phyloP scores from a whole-genome alignment of 2,888 invertebrate species.

The Plebejus argus region DNA sequence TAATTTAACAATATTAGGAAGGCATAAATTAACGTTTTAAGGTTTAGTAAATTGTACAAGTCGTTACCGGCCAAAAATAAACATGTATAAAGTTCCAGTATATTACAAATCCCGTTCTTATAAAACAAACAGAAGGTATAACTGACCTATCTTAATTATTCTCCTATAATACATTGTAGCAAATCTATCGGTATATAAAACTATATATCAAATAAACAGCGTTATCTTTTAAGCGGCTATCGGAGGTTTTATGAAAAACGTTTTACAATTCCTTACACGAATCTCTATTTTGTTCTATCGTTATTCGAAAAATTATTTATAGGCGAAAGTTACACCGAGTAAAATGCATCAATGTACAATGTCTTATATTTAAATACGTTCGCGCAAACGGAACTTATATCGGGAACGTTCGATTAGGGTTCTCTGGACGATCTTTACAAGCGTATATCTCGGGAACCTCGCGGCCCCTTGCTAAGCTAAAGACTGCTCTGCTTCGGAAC shows the following conservation, averaged over 20 bases:
- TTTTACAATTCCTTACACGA: conserved; percentile 45
- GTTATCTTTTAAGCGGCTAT: conserved; percentile 42
- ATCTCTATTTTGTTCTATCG: conserved; percentile 47
- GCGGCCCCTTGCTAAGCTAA: conserved; percentile 62
- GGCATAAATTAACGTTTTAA: background rate
- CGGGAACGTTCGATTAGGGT: conserved; percentile 43
- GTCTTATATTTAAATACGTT: conserved; percentile 41
- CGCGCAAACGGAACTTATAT: conserved; percentile 42
- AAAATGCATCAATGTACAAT: conserved; percentile 43
- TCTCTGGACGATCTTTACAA: conserved; percentile 75
- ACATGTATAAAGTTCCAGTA: conserved; percentile 40
- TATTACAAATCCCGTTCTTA: conserved; percentile 44
- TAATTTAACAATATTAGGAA: conserved; percentile 8
- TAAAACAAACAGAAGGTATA: conserved; percentile 42
- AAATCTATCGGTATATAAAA: conserved; percentile 45
- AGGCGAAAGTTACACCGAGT: conserved; percentile 47
- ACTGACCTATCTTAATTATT: conserved; percentile 40
- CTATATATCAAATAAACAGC: conserved; percentile 42
- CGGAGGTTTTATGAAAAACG: conserved; percentile 42
- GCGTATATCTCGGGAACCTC: conserved; percentile 76
- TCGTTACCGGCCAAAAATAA: conserved; percentile 31
- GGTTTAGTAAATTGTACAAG: conserved; percentile 27
- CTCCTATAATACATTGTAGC: conserved; percentile 44
- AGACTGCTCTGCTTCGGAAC: conserved; percentile 44
- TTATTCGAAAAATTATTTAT: conserved; percentile 46